phyloP scores from a whole-genome alignment of 2,113 vertebrate species.

The Saccopteryx bilineata region DNA sequence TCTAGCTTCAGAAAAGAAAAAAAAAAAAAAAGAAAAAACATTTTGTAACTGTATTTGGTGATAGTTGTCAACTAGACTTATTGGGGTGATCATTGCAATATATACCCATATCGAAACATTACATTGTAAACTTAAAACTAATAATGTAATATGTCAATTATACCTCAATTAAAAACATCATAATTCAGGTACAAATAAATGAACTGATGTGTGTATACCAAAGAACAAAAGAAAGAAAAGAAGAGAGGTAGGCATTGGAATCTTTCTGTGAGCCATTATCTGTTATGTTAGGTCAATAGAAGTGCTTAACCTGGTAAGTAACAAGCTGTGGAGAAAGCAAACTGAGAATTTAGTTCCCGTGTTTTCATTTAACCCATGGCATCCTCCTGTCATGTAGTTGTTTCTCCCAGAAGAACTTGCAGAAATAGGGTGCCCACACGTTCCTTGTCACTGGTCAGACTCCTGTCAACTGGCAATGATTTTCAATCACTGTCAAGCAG shows the following conservation, averaged over 20 bases:
- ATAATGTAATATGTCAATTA: background rate
- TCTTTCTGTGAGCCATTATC: background rate
- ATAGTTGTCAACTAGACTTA: background rate
- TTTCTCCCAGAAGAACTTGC: background rate
- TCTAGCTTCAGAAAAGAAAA: too few relatives aligned
- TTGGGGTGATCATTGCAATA: background rate
- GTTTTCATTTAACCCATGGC: background rate
- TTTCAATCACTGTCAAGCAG: constrained; percentile 74
- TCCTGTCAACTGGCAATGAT: constrained; percentile 63
- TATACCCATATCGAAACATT: background rate
- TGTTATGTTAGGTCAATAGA: background rate
- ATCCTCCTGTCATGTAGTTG: background rate
- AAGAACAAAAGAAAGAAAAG: background rate
- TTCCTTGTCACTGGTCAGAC: background rate
- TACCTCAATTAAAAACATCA: background rate
- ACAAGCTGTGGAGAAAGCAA: background rate
- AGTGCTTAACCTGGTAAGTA: background rate
- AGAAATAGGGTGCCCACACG: background rate
- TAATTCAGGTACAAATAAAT: background rate
- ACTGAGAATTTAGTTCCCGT: background rate
- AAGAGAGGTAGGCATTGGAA: background rate
- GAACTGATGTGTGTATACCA: background rate
- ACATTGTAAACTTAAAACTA: background rate
- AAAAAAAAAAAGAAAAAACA: background rate
- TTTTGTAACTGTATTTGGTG: background rate